phyloP scores from a whole-genome alignment of 1,140 invertebrate species.

The Drusus annulatus region DNA sequence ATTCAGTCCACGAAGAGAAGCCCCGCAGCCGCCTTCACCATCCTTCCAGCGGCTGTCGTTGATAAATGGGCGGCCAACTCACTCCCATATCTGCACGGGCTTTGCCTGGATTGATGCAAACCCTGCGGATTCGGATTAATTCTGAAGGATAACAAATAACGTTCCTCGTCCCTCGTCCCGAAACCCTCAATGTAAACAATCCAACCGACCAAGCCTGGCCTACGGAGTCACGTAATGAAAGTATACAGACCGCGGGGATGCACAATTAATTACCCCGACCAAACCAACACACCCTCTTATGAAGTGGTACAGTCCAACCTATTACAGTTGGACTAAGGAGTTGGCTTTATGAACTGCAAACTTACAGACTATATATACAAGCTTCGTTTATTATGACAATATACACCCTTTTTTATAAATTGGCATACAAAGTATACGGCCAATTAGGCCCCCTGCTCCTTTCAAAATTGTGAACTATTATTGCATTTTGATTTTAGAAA shows the following conservation, averaged over 20 bases:
- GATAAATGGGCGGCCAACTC: slow-evolving; percentile 48
- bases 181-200: not conserved
- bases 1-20: slow-evolving; percentile 43
- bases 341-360: not conserved
- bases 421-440: too few species aligned
- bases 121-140: slow-evolving; percentile 49
- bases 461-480: too few species aligned
- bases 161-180: not conserved
- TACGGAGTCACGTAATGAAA: too few species aligned
- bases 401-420: too few species aligned
- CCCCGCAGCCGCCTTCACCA: not conserved
- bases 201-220: not conserved
- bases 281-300: not conserved
- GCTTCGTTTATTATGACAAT: too few species aligned
- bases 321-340: too few species aligned
- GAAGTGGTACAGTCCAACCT: not conserved
- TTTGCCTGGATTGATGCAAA: slow-evolving; percentile 54
- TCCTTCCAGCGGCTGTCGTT: slow-evolving; percentile 42
- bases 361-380: not conserved
- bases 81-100: slow-evolving; percentile 24
- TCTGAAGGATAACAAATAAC: slow-evolving; percentile 45
- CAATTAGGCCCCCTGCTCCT: too few species aligned
- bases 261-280: too few species aligned
- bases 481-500: too few species aligned
- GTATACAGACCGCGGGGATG: too few species aligned